Evolutionary conservation across 23 tunicate genomes (phyloP).

Genomic region (Ascidia mentula): DNA sequence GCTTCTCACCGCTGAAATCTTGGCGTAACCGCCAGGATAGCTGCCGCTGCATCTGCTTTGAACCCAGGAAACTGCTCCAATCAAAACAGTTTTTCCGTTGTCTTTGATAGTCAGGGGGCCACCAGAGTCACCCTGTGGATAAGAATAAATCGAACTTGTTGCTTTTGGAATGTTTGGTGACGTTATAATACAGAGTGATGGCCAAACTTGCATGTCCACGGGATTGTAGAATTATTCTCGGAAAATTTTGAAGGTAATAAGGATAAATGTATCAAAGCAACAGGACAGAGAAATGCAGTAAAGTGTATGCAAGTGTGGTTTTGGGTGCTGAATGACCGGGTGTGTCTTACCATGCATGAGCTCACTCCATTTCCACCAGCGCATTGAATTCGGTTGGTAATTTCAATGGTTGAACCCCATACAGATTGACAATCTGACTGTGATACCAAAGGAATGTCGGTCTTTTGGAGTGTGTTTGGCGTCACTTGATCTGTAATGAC

Average conservation of each 20-base stretch:
- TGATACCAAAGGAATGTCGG: conserved; percentile 49
- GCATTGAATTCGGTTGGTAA: conserved; percentile 67
- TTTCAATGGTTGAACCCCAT: conserved; percentile 49
- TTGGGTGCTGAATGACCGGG: too few species aligned
- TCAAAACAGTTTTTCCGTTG: conserved; percentile 43
- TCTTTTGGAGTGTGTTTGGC: conserved; percentile 40
- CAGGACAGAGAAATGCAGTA: too few species aligned
- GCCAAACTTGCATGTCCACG: too few species aligned
- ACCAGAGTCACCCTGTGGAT: not conserved
- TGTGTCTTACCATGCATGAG: conserved; percentile 58
- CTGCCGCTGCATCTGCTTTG: conserved; percentile 61
- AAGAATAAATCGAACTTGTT: not conserved
- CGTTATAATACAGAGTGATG: too few species aligned
- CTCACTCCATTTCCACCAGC: conserved; percentile 74
- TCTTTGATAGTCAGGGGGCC: conserved; percentile 55
- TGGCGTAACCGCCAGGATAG: conserved; percentile 74
- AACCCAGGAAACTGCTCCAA: conserved; percentile 85
- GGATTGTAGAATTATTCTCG: too few species aligned
- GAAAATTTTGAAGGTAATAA: too few species aligned
- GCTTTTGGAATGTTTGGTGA: too few species aligned
- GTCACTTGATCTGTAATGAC: conserved; percentile 47
- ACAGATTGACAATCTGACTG: conserved; percentile 29
- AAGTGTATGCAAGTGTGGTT: too few species aligned
- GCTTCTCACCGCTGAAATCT: conserved; percentile 60
- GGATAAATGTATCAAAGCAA: too few species aligned